Percentiles rank a stretch among this genome's conserved stretches.
phyloP scores from a whole-genome alignment of 53 echinoderm and acorn worm genomes.

The Echinometra lucunter region DNA sequence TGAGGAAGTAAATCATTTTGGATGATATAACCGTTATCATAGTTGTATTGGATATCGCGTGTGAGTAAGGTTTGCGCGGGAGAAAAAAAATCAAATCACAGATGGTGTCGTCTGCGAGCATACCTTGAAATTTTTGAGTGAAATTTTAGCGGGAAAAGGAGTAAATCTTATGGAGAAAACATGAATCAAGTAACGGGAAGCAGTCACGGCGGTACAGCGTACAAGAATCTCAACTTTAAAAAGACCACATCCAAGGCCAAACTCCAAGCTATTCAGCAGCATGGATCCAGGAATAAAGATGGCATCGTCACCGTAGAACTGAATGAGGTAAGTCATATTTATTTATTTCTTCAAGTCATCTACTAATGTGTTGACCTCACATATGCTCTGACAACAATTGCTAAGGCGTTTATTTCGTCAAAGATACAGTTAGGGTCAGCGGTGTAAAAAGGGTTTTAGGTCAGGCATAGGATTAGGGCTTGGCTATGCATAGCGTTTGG shows the following conservation, averaged over 20 bases:
- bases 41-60: not conserved
- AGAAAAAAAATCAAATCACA: not conserved
- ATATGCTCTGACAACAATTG: too few species aligned
- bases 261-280: slow-evolving; percentile 57
- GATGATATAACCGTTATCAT: not conserved
- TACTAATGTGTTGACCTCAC: too few species aligned
- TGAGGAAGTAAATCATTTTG: not conserved
- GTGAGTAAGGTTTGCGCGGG: not conserved
- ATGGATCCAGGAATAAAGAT: slow-evolving; percentile 58
- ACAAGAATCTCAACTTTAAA: slow-evolving; percentile 66
- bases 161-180: not conserved
- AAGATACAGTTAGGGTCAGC: too few species aligned
- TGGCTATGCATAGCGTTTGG: too few species aligned
- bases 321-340: slow-evolving; percentile 49
- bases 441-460: too few species aligned
- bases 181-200: slow-evolving; percentile 72
- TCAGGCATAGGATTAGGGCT: too few species aligned
- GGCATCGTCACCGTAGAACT: slow-evolving; percentile 61
- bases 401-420: too few species aligned
- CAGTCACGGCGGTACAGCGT: slow-evolving; percentile 26
- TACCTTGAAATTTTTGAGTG: not conserved
- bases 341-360: not conserved
- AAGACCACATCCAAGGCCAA: slow-evolving; percentile 60
- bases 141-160: not conserved
- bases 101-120: slow-evolving; percentile 29